Conservation (phyloP, 2,888 invertebrate genomes). For the Polydrusus tereticollis region DNA sequence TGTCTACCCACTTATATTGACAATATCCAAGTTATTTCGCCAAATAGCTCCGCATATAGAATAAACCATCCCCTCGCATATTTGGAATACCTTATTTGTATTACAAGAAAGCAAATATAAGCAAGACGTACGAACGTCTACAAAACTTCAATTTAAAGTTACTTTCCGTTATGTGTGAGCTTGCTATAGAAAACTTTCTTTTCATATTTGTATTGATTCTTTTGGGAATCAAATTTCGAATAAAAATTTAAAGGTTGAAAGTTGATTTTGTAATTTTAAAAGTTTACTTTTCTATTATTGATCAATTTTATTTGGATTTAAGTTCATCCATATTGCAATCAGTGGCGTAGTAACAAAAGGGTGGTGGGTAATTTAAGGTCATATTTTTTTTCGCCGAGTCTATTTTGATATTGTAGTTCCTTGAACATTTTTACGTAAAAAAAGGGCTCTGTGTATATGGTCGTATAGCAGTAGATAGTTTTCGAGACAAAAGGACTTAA, state of each 20-base stretch:
- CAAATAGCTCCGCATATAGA: background rate
- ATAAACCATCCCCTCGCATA: background rate
- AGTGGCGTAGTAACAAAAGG: too few relatives aligned
- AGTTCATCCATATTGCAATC: too few relatives aligned
- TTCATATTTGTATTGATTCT: conserved; percentile 40
- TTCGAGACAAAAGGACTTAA: too few relatives aligned
- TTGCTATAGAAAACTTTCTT: conserved; percentile 40
- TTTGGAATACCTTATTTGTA: background rate
- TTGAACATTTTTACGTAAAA: too few relatives aligned
- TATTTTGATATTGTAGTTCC: too few relatives aligned
- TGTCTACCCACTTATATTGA: background rate
- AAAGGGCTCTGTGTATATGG: too few relatives aligned
- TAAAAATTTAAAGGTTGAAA: background rate
- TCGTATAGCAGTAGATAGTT: too few relatives aligned
- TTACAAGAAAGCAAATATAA: conserved; percentile 18
- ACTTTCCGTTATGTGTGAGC: conserved; percentile 39
- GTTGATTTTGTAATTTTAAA: background rate
- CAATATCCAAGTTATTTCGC: background rate
- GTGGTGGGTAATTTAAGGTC: too few relatives aligned
- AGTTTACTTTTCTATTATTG: too few relatives aligned
- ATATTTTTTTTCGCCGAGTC: too few relatives aligned
- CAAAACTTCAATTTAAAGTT: conserved; percentile 39
- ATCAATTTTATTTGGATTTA: too few relatives aligned
- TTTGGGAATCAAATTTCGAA: background rate
- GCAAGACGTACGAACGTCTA: conserved; percentile 33